These are phyloP conservation scores for Epizoanthus ramosus DNA, from an alignment of 92 coral and sea anemone species.

Conservation along the genomic window DNA sequence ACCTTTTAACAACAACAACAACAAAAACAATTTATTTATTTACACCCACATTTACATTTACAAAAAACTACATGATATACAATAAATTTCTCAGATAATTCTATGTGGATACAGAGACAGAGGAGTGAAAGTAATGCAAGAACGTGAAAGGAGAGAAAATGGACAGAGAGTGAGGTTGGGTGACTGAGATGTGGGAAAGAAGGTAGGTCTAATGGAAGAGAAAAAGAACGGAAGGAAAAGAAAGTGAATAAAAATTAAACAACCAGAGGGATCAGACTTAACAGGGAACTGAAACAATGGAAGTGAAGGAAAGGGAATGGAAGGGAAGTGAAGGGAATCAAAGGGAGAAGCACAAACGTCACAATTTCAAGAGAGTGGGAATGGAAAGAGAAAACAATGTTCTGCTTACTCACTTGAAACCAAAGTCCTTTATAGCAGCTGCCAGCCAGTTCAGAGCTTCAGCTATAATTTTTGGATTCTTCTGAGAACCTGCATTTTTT, in stretches of 20 bases:
- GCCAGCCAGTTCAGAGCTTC: slow-evolving; percentile 93
- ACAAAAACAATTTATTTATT: too few relatives aligned
- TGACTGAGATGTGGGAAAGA: not conserved
- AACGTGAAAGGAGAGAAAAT: not conserved
- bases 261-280: not conserved
- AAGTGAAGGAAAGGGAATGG: not conserved
- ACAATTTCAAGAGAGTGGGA: not conserved
- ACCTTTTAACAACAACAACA: too few relatives aligned
- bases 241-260: not conserved
- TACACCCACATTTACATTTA: too few relatives aligned
- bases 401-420: slow-evolving; percentile 80
- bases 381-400: not conserved
- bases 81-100: not conserved
- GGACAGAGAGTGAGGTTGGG: not conserved
- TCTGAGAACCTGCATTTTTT: slow-evolving; percentile 84
- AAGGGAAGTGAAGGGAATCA: not conserved
- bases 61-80: not conserved
- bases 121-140: too few relatives aligned
- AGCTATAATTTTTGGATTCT: slow-evolving; percentile 94
- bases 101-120: too few relatives aligned
- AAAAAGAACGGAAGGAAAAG: not conserved
- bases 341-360: not conserved
- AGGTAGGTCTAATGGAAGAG: not conserved
- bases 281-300: not conserved
- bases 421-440: slow-evolving; percentile 85